Evolutionary conservation across 2,113 vertebrate genomes (phyloP).

Genomic region (Lichenostomus cassidix): DNA sequence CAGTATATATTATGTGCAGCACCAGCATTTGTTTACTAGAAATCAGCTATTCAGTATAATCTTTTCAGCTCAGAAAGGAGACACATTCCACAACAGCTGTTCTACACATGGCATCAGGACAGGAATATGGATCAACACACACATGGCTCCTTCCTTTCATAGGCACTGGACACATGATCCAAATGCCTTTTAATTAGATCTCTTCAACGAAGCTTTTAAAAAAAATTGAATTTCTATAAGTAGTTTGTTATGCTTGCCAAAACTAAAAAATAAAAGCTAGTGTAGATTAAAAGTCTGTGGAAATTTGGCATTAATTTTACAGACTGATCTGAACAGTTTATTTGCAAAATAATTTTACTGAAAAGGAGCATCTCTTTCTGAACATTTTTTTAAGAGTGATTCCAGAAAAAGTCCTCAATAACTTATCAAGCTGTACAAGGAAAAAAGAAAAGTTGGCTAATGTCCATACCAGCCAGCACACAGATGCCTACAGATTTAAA

Average conservation of each 20-base stretch:
- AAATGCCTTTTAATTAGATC: not conserved
- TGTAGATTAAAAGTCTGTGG: not conserved
- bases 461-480: not conserved
- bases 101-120: not conserved
- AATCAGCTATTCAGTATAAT: not conserved
- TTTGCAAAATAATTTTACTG: not conserved
- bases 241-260: not conserved
- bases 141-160: not conserved
- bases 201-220: not conserved
- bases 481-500: not conserved
- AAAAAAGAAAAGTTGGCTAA: not conserved
- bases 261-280: not conserved
- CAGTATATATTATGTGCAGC: not conserved
- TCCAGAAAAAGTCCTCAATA: not conserved
- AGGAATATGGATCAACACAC: not conserved
- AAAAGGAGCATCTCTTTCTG: not conserved
- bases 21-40: not conserved
- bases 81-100: not conserved
- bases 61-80: conserved; percentile 20
- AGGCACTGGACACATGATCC: not conserved
- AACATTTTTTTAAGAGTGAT: not conserved
- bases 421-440: not conserved
- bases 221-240: not conserved
- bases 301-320: not conserved
- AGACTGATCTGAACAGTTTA: not conserved